phyloP scores from a whole-genome alignment of 2,113 vertebrate species.

The Meleagris gallopavo region DNA sequence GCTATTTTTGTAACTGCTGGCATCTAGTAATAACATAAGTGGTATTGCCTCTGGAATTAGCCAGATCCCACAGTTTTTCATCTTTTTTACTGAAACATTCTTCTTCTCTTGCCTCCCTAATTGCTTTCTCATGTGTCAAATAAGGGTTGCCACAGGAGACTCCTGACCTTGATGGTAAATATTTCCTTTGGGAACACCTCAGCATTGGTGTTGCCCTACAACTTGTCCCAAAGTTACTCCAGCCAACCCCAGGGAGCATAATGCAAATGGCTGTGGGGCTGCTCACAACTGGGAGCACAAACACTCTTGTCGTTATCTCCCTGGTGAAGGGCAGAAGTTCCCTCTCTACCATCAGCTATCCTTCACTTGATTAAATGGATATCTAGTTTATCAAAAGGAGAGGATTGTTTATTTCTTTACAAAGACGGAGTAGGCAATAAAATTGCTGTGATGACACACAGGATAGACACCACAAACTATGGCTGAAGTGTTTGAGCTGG shows the following conservation, averaged over 20 bases:
- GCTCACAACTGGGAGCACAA: not conserved
- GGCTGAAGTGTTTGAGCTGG: not conserved
- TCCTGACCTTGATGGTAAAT: fast-evolving
- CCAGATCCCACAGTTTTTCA: not conserved
- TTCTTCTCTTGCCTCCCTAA: not conserved
- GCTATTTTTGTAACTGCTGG: not conserved
- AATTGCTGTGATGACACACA: not conserved
- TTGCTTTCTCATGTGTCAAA: not conserved
- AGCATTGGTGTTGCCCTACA: fast-evolving
- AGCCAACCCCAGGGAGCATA: fast-evolving
- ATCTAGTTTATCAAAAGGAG: not conserved
- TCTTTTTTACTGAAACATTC: conserved; percentile 1
- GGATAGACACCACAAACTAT: not conserved
- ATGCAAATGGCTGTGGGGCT: not conserved
- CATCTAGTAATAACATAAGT: not conserved
- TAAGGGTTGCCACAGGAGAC: not conserved
- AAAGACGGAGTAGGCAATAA: not conserved
- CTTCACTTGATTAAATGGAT: not conserved
- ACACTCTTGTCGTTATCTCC: not conserved
- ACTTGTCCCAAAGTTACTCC: not conserved
- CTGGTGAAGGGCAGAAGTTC: not conserved
- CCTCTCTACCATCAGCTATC: not conserved
- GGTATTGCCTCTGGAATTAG: conserved; percentile 14
- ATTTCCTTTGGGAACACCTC: not conserved
- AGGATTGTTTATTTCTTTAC: not conserved